phyloP scores from a whole-genome alignment of 1,140 invertebrate species.

The Dryas iulia region DNA sequence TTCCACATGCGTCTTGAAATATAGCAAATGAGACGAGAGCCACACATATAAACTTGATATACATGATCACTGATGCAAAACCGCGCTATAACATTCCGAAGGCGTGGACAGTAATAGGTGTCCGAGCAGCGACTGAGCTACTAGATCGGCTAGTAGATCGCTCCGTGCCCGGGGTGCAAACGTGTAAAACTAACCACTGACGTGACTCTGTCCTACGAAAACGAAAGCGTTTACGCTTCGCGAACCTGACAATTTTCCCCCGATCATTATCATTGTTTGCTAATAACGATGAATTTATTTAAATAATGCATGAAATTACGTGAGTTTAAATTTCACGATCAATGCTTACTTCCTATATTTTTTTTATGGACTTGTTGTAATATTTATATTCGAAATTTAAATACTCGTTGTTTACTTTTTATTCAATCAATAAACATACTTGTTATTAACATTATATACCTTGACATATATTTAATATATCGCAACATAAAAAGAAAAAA shows the following conservation, averaged over 20 bases:
- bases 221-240: slow-evolving; percentile 73
- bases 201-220: slow-evolving; percentile 66
- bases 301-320: slow-evolving; percentile 50
- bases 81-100: slow-evolving; percentile 47
- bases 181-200: slow-evolving; percentile 38
- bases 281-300: slow-evolving; percentile 50
- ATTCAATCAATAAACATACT: too few relatives aligned
- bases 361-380: too few relatives aligned
- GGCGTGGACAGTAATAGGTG: slow-evolving; percentile 48
- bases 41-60: slow-evolving; percentile 47
- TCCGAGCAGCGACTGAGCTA: slow-evolving; percentile 58
- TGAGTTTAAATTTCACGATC: slow-evolving; percentile 29
- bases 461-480: too few relatives aligned
- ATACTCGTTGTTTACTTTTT: too few relatives aligned
- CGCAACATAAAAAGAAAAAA: too few relatives aligned
- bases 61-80: slow-evolving; percentile 51
- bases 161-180: slow-evolving; percentile 38
- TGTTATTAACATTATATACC: too few relatives aligned
- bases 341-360: slow-evolving; percentile 39
- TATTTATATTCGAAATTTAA: too few relatives aligned
- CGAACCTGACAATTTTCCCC: slow-evolving; percentile 60
- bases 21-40: slow-evolving; percentile 46
- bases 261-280: slow-evolving; percentile 63
- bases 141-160: slow-evolving; percentile 33
- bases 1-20: slow-evolving; percentile 42